Evolutionary conservation across 2,888 invertebrate species (phyloP).

Genomic region (Scaptomyza polygonia): DNA sequence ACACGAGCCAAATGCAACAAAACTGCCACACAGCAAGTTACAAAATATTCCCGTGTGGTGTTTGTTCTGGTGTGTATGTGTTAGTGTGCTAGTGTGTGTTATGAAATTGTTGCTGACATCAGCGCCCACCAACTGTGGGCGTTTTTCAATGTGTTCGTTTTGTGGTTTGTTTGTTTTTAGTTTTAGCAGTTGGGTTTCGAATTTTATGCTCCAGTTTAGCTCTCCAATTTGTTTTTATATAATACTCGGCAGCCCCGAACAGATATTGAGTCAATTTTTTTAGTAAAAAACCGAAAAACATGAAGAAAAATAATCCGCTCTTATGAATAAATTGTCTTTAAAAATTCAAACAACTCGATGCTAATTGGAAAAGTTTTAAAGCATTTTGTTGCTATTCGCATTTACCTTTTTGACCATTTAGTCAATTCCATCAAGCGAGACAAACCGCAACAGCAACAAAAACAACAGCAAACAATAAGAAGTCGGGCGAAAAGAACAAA

Average conservation of each 20-base stretch:
- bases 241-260: background rate
- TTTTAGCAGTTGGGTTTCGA: slow-evolving; percentile 16
- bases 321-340: background rate
- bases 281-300: background rate
- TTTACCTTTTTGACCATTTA: slow-evolving; percentile 38
- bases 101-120: slow-evolving; percentile 63
- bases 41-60: slow-evolving; percentile 12
- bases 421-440: slow-evolving; percentile 37
- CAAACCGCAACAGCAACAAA: slow-evolving; percentile 5
- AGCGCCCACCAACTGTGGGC: slow-evolving; percentile 25
- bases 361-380: slow-evolving; percentile 55
- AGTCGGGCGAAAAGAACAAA: slow-evolving; percentile 24
- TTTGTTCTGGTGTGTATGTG: background rate
- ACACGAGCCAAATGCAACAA: slow-evolving; percentile 41
- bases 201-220: slow-evolving; percentile 16
- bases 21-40: slow-evolving; percentile 19
- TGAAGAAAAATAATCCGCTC: background rate
- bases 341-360: slow-evolving; percentile 19
- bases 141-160: background rate
- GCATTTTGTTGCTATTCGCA: slow-evolving; percentile 24
- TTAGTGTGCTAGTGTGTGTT: background rate
- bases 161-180: slow-evolving; percentile 37
- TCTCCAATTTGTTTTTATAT: slow-evolving; percentile 9
- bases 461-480: background rate
- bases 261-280: background rate